Base-by-base conservation (phyloP, 2,797 vertebrate genomes). In the Pseudotriccus pelzelni region DNA sequence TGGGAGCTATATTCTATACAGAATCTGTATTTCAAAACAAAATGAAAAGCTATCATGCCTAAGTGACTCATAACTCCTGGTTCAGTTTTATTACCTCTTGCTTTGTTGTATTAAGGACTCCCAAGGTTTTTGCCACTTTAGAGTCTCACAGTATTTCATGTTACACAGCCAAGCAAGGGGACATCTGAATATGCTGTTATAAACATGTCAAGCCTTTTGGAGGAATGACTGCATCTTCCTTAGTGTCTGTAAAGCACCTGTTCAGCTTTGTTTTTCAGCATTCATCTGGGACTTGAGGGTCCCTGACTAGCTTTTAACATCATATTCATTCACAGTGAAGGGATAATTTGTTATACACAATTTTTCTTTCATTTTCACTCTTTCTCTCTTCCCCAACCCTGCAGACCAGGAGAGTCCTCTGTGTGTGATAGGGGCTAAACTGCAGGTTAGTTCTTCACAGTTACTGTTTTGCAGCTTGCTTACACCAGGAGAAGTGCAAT, bases 41-140 rank as follows among this genome's bases (percentile, higher is more conserved):
- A 89, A 86, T 36, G 12, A 73, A 92, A 92, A 76, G 59, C 64
- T 77, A 23, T 63, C 5, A 1, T 44, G 28, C 90, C 58, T 76
- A 68, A 89, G 86, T 87, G 84, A 50, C 84, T 94, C 83, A 34
- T 78, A 81, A 84, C 56, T 94, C 77, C 46, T 67, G 30, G 12
- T 79, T 90, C 46, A 34, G 47, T 82, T 88, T 90, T 79, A 93
- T 83, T 88, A 52, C 43, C 34, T 89, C 81, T 89, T 23, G n/a
- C n/a, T 23, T 94, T 77, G 55, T 75, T 89, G 44, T 56, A 44
- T 73, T 76, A 94, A 94, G 73, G 83, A 59, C 75, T 93, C 83
- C 34, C 77, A 76, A 55, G 67, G 59, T 28, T 93, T 87, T 59
- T 78, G 50, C 28, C 73, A 41, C 74, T 91, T 92, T 1, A 1